Conservation (phyloP, 2,888 invertebrate genomes). For the Imbricaverruca yamaguchii region DNA sequence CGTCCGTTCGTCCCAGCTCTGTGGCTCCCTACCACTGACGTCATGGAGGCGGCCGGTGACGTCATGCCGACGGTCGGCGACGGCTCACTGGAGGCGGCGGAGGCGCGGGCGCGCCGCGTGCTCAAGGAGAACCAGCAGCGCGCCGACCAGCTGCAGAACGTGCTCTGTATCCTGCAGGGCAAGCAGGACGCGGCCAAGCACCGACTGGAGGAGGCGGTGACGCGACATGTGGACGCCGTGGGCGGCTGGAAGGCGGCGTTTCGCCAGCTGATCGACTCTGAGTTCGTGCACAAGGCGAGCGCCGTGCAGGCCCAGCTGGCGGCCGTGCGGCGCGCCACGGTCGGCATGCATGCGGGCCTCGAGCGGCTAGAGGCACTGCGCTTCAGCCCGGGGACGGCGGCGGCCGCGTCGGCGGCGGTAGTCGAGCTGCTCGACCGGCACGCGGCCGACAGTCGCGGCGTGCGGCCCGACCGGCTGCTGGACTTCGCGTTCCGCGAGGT, state of each 20-base stretch:
- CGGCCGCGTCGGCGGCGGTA: not conserved
- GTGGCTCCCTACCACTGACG: too few species aligned
- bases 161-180: slow-evolving; percentile 13
- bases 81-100: not conserved
- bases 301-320: not conserved
- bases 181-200: slow-evolving; percentile 6
- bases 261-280: not conserved
- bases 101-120: not conserved
- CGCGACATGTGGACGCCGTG: not conserved
- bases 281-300: not conserved
- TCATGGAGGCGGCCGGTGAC: too few species aligned
- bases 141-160: not conserved
- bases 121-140: not conserved
- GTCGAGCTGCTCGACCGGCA: not conserved
- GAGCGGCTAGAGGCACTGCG: not conserved
- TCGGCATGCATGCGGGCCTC: not conserved
- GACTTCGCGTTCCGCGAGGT: slow-evolving; percentile 6
- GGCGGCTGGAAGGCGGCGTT: not conserved
- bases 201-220: not conserved
- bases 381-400: not conserved
- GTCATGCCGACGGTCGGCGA: too few species aligned
- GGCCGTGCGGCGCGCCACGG: not conserved
- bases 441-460: not conserved
- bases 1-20: too few species aligned
- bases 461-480: slow-evolving; percentile 3